Base-by-base conservation (phyloP, 2,888 invertebrate species). In the Eupelmus urozonus region DNA sequence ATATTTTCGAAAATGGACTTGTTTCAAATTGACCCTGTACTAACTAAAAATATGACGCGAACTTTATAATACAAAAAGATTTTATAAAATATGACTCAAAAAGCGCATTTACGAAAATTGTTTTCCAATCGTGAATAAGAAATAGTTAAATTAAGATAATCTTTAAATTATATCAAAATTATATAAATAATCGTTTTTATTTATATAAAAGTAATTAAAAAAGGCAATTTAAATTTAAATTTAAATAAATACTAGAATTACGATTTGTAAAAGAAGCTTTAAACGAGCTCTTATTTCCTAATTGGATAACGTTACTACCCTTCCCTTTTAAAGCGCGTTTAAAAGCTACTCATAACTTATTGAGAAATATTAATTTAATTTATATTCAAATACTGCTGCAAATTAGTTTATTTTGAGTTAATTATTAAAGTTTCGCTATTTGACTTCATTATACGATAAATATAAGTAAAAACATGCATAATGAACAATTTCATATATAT, bases 291-390 rank as follows among this genome's bases (percentile, higher is more conserved):
- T 9, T 69, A 7, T 53, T 53, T 40, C 18, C 34, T 70, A 42
- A 45, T 34, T 53, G 11, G 62, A 53, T 72, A 72, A 62, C 25
- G 18, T 40, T 62, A 72, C 40, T 62, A 62, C 62, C 60, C 20
- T 27, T 45, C 62, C 60, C 20, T 27, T 45, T 27, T 59, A 59
- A 25, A 29, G 9, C 18, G 16, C 20, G 27, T 42, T 25, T 70
- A 13, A 45, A 59, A 70, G 1, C 25, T 9, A 4, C n/a, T 42
- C 13, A 51, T 51, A 1, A 3, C 9, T 23, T 1, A 55, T 40
- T 40, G 9, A 55, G 23, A 40, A 55, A 55, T 34, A 25, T 40
- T 55, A n/a, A 25, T 29, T 20, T 11, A 53, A 20, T 42, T 49
- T 49, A 16, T 49, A 11, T 4, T 49, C 49, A 16, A 34, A 34